phyloP scores from a whole-genome alignment of 2,797 vertebrate species.

The Neostethus bicornis region DNA sequence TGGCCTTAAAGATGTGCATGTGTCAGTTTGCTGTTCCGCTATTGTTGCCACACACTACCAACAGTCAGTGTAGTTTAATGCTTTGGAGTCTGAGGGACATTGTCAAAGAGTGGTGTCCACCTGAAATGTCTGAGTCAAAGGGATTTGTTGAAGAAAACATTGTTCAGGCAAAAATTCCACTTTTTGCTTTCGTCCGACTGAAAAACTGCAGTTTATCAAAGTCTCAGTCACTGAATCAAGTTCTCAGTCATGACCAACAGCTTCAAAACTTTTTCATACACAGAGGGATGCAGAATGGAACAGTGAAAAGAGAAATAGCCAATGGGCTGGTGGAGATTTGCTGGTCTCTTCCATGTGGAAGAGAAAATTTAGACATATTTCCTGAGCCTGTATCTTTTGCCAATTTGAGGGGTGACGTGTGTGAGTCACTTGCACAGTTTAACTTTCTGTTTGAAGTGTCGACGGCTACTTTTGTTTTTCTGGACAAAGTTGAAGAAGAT shows the following conservation, averaged over 20 bases:
- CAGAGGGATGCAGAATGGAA: slow-evolving; percentile 61
- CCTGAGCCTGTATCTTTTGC: slow-evolving; percentile 71
- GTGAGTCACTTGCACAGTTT: slow-evolving; percentile 68
- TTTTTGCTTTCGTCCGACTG: slow-evolving; percentile 60
- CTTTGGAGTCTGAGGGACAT: slow-evolving; percentile 79
- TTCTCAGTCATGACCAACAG: slow-evolving; percentile 70
- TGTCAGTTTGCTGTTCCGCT: slow-evolving; percentile 83
- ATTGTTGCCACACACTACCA: slow-evolving; percentile 59
- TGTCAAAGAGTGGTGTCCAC: slow-evolving; percentile 73
- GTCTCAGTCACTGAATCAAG: slow-evolving; percentile 75
- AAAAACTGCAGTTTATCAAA: slow-evolving; percentile 63
- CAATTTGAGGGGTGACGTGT: slow-evolving; percentile 74
- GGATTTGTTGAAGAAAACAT: slow-evolving; percentile 66
- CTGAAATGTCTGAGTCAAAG: slow-evolving; percentile 33
- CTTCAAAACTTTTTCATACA: slow-evolving; percentile 74
- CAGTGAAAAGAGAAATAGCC: slow-evolving; percentile 55
- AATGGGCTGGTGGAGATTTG: slow-evolving; percentile 72
- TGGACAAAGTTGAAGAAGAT: slow-evolving; percentile 53
- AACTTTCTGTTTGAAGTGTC: slow-evolving; percentile 70
- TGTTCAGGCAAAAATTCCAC: slow-evolving; percentile 46
- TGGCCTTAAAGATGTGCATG: slow-evolving; percentile 77
- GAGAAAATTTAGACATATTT: slow-evolving; percentile 63
- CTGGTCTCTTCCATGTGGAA: slow-evolving; percentile 77
- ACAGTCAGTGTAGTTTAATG: slow-evolving; percentile 61
- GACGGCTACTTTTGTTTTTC: slow-evolving; percentile 71